Conservation (phyloP, 2,888 invertebrate species). For the Agrotis clavis region DNA sequence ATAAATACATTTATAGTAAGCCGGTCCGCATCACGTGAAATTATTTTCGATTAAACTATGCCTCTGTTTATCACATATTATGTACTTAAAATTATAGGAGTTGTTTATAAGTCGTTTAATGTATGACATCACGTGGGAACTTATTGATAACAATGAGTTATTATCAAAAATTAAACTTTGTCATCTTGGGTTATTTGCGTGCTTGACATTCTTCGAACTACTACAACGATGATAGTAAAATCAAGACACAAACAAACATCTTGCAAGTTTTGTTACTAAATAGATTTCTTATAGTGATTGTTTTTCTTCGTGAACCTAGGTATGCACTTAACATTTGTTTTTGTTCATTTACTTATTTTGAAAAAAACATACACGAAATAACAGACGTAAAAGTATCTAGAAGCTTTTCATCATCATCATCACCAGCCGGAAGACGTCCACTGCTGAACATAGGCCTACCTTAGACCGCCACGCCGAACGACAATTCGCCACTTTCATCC, state of each 20-base stretch:
- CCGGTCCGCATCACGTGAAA: constrained; percentile 61
- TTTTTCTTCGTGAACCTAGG: too few species aligned
- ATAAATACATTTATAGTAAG: constrained; percentile 7
- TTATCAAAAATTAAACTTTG: constrained; percentile 36
- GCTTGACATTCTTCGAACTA: constrained; percentile 26
- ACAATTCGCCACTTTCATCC: too few species aligned
- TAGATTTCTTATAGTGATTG: neutral
- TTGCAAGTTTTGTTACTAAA: neutral
- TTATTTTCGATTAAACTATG: constrained; percentile 60
- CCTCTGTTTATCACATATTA: constrained; percentile 47
- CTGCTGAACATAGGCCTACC: too few species aligned
- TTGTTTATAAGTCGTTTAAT: constrained; percentile 31
- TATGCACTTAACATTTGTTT: neutral
- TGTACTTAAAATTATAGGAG: constrained; percentile 38
- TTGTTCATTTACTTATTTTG: too few species aligned
- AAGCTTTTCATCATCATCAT: too few species aligned
- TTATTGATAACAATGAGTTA: constrained; percentile 35
- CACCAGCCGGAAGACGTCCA: too few species aligned
- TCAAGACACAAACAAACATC: neutral
- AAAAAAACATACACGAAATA: too few species aligned
- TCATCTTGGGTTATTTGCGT: constrained; percentile 40
- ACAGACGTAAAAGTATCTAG: too few species aligned
- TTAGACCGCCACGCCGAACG: too few species aligned
- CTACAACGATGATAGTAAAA: constrained; percentile 1
- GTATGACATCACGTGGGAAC: constrained; percentile 45